phyloP scores from a whole-genome alignment of 2,888 invertebrate species.

The Bursaphelenchus okinawaensis region DNA sequence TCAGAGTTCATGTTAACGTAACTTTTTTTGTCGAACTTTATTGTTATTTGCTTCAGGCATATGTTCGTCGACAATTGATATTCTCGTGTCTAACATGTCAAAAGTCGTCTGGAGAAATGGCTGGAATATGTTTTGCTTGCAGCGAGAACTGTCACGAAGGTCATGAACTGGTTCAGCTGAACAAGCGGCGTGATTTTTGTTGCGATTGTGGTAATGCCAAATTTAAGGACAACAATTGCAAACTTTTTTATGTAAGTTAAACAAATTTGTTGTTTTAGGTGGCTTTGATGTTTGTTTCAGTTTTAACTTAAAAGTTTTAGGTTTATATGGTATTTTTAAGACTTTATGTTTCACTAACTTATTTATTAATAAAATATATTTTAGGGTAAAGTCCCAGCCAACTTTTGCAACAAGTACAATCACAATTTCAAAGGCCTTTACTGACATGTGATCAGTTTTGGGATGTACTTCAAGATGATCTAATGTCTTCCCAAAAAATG shows the following conservation, averaged over 20 bases:
- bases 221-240: conserved; percentile 64
- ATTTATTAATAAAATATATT: conserved; percentile 3
- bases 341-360: not conserved
- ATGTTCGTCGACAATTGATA: conserved; percentile 82
- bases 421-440: conserved; percentile 84
- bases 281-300: not conserved
- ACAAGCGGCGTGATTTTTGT: conserved; percentile 83
- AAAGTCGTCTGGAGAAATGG: conserved; percentile 44
- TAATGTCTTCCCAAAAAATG: conserved; percentile 72
- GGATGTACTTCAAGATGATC: conserved; percentile 68
- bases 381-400: conserved; percentile 66
- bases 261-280: not conserved
- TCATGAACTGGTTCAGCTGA: conserved; percentile 87
- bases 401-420: conserved; percentile 67
- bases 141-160: conserved; percentile 88
- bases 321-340: not conserved
- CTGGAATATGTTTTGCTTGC: conserved; percentile 65
- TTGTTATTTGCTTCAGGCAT: conserved; percentile 74
- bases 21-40: too few relatives aligned
- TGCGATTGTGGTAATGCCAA: conserved; percentile 69
- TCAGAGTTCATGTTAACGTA: too few relatives aligned
- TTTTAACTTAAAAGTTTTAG: not conserved
- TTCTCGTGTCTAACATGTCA: conserved; percentile 86
- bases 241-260: conserved; percentile 40
- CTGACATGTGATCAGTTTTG: conserved; percentile 86